Evolutionary conservation across 2,888 invertebrate genomes (phyloP), one percentile per base, ranked within the genome.

Genomic region (Pristionchus exspectatus): DNA sequence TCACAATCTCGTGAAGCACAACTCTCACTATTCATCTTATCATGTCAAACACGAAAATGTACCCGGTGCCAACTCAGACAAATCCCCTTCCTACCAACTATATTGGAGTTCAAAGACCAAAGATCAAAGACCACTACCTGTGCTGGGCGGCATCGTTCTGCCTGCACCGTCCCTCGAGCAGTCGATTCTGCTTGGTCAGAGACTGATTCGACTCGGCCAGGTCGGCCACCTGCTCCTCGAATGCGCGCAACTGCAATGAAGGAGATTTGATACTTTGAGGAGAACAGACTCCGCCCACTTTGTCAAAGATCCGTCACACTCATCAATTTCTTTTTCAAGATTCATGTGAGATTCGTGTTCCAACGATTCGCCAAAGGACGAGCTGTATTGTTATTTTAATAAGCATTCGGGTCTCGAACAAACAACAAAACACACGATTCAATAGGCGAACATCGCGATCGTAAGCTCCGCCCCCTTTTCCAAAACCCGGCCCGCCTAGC

Each of bases 181-280:
- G 98, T 95, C 98, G 97, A 90, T 98, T 97, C 95, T 98, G 98
- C 21, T 98, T 96, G 66, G 98, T 96, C 84, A 98, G 96, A 90
- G 97, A 95, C 66, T 98, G 98, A 69, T 98, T 96, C 95, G 98
- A 98, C 91, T 98, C 97, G 95, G 98, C 98, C 95, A 98, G 98
- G 93, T 97, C 97, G 95, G 98, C 98, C 91, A 94, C 87, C 84
- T 93, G 92, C 38, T 93, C 94, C 87, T 93, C 93, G 85, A 92
- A 90, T 2, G 93, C 91, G 18, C 93, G 90, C 83, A 91, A 69
- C 92, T 93, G 89, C 10, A 92, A 86, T 16, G 38, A n/a, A n/a
- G 30, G 87, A 30, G 21, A 69, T 12, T 44, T 84, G 18, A 54
- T 84, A 50, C 9, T 16, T 63, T 90, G 38, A 66, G 63, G 5